phyloP scores from a whole-genome alignment of 2,113 vertebrate species.

The Larimichthys polyactis region DNA sequence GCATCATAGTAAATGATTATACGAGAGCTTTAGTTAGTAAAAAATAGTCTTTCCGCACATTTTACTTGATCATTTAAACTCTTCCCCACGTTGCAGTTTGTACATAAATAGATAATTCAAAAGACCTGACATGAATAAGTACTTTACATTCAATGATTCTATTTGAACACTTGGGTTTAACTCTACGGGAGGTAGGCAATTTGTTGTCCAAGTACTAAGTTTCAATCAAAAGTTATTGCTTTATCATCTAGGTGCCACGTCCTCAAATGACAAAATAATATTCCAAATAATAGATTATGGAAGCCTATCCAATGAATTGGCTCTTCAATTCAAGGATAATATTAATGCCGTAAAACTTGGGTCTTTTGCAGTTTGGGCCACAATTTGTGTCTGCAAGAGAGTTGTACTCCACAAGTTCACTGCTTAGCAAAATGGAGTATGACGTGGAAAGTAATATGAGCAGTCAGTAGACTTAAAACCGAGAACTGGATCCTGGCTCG shows the following conservation, averaged over 20 bases:
- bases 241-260: background rate
- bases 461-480: background rate
- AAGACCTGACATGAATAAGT: background rate
- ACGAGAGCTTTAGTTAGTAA: background rate
- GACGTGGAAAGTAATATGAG: background rate
- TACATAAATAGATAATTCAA: background rate
- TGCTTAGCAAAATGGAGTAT: background rate
- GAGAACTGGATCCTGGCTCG: background rate
- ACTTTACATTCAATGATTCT: background rate
- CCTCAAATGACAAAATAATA: background rate
- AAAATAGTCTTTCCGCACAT: background rate
- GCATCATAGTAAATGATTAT: background rate
- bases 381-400: background rate
- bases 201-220: background rate
- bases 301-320: background rate
- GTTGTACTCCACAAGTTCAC: background rate
- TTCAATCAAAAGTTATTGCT: background rate
- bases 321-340: background rate
- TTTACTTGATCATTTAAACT: constrained; percentile 1
- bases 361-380: background rate
- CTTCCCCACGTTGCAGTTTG: background rate
- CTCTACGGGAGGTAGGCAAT: background rate
- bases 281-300: background rate
- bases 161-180: background rate
- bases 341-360: background rate